These are phyloP conservation scores for Lamellibrachia columna DNA, from an alignment of 2,888 invertebrate genomes.

Conservation along the genomic window DNA sequence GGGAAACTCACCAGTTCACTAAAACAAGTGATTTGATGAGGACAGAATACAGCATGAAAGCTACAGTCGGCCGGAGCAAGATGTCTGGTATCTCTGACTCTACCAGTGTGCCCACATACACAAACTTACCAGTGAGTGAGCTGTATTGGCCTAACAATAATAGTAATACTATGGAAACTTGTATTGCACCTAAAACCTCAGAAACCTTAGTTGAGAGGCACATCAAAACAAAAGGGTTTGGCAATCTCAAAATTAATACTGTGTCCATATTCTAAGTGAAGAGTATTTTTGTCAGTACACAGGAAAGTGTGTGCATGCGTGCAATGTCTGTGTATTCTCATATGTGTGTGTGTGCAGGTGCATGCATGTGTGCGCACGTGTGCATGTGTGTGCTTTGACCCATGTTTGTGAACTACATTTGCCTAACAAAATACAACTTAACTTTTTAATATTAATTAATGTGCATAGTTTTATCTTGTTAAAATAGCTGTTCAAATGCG, in stretches of 20 bases:
- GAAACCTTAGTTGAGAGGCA: too few relatives aligned
- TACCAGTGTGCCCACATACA: constrained; percentile 56
- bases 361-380: background rate
- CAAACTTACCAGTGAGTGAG: constrained; percentile 52
- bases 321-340: background rate
- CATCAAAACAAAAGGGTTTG: too few relatives aligned
- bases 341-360: background rate
- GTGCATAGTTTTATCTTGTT: too few relatives aligned
- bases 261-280: background rate
- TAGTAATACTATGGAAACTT: background rate
- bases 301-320: background rate
- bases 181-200: too few relatives aligned
- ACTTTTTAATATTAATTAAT: too few relatives aligned
- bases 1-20: background rate
- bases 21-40: background rate
- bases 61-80: background rate
- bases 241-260: background rate
- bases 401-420: too few relatives aligned
- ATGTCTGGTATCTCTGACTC: constrained; percentile 45
- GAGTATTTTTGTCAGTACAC: background rate
- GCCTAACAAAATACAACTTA: too few relatives aligned
- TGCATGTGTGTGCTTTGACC: background rate
- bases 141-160: background rate
- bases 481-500: too few relatives aligned
- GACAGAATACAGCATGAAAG: background rate